Conservation (phyloP, 2,888 invertebrate genomes). For the Leucozona laternaria region DNA sequence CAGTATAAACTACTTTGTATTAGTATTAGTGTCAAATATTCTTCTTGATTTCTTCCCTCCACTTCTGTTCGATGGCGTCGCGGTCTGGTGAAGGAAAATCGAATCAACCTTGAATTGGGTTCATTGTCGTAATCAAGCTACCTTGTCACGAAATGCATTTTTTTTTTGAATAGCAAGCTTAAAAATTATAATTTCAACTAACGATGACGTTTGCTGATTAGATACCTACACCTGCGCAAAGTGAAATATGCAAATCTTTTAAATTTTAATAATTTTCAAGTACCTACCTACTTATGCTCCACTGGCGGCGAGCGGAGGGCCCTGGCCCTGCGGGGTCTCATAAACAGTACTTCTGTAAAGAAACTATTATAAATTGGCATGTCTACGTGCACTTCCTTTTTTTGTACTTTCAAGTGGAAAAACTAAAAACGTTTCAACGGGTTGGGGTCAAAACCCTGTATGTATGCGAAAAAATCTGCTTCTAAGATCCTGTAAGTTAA, state of each 20-base stretch:
- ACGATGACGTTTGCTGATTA: not conserved
- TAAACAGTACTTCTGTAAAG: no score
- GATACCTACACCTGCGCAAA: not conserved
- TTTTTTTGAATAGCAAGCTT: conserved; percentile 3
- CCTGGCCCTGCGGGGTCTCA: no score
- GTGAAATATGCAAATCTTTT: not conserved
- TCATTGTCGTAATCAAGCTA: conserved; percentile 57
- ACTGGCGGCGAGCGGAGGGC: no score
- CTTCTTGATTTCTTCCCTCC: not conserved
- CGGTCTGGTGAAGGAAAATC: not conserved
- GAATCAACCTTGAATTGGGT: conserved; percentile 56
- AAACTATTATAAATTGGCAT: no score
- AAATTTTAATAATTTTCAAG: not conserved
- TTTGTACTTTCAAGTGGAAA: no score
- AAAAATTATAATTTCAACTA: not conserved
- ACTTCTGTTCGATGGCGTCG: not conserved
- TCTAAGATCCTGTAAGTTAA: no score
- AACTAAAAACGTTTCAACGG: no score
- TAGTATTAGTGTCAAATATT: not conserved
- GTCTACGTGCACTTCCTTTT: no score
- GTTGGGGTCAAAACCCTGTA: no score
- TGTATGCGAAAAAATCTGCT: no score
- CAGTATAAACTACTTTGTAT: not conserved
- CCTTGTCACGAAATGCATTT: conserved; percentile 39
- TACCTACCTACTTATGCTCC: no score